phyloP scores from a whole-genome alignment of 2,888 invertebrate genomes.

The Odontothrips loti region DNA sequence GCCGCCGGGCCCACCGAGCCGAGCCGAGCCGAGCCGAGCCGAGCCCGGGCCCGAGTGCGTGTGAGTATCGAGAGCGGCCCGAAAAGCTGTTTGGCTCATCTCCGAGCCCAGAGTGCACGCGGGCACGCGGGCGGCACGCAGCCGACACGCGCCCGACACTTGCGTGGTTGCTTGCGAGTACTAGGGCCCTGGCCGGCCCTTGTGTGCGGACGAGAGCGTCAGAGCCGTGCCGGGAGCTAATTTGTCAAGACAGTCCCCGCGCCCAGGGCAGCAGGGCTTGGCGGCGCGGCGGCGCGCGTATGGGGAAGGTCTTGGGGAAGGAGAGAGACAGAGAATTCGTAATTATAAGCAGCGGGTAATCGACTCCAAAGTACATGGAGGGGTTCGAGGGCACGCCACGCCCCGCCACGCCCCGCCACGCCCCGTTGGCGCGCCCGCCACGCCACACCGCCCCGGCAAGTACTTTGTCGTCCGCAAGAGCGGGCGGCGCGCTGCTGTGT shows the following conservation, averaged over 20 bases:
- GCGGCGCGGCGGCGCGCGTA: neutral
- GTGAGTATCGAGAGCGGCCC: constrained; percentile 14
- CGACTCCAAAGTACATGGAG: constrained; percentile 18
- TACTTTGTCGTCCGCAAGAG: neutral
- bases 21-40: neutral
- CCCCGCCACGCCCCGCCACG: neutral
- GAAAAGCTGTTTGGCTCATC: constrained; percentile 4
- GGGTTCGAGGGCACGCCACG: neutral
- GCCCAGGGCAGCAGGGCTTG: neutral
- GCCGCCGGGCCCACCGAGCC: no score
- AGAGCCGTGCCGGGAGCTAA: constrained; percentile 12
- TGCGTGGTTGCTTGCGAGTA: no score
- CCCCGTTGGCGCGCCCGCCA: neutral
- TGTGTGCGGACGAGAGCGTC: no score
- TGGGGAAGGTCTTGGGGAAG: no score
- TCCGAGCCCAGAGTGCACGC: neutral
- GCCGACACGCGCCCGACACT: neutral
- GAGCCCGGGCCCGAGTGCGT: neutral
- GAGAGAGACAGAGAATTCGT: neutral
- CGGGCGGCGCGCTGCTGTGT: neutral
- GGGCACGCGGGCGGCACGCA: neutral
- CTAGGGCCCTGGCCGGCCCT: neutral
- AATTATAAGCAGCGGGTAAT: constrained; percentile 19
- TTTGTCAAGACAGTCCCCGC: constrained; percentile 9
- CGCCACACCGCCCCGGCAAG: neutral